Base-by-base conservation (phyloP, 2,888 invertebrate genomes). In the Opisthograptis luteolata region DNA sequence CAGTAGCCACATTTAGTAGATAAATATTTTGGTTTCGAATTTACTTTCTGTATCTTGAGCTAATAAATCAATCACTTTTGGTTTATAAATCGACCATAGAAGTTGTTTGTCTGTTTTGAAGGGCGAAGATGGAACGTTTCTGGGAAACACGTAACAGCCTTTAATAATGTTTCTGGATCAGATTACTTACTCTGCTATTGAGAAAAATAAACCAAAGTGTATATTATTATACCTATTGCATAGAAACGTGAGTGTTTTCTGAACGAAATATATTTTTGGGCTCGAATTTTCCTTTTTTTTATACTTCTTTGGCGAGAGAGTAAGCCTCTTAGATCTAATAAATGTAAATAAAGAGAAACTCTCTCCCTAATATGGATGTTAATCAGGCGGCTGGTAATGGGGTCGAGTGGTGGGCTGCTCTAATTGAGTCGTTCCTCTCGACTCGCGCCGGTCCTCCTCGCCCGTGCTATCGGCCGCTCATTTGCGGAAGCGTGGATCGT, bases 81-180 rank as follows among this genome's bases (percentile, higher is more conserved):
- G 39, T 25, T 31, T 39, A 30, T 17, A 27, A 39, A 46, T 39
- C 14, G 31, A 25, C 31, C 35, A 10, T 15, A 25, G 1, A 13
- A 24, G n/a, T 45, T 39, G 45, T 39, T 37, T 45, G 25, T 39
- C 20, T 37, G 46, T 46, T 46, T 17, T 46, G 46, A 46, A 46
- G 25, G 31, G 32, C 17, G 15, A 14, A 32, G 39, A 39, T 32
- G 13, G 32, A 46, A 31, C 19, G 39, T 12, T 37, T 36, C 37
- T 30, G 2, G 5, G 14, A 20, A 28, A 10, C 9, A n/a, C n/a
- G n/a, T 7, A 4, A 30, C 10, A n/a, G 0, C 4, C 13, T 7
- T 35, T 27, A 19, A 17, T 19, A 19, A 35, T 13, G 17, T 39
- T 40, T 25, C 4, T 17, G 17, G 24, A 8, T 32, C 10, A 32